These are phyloP conservation scores for Addax nasomaculatus DNA, from an alignment of 2,113 vertebrate genomes.

Conservation along the genomic window DNA sequence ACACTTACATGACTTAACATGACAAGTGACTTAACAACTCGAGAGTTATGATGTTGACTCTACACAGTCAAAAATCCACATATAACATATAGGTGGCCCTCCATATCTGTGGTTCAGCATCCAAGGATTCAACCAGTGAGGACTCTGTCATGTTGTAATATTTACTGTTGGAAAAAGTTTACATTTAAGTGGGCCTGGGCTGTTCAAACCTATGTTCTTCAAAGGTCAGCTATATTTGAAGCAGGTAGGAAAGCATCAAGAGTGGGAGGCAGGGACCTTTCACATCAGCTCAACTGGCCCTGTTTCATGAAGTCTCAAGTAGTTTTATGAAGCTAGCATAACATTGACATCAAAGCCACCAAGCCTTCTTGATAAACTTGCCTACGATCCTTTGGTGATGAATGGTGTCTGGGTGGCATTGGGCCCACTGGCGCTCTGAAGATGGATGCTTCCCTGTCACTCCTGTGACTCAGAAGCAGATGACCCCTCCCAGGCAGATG, in stretches of 20 bases:
- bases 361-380: neutral
- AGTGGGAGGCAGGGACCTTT: neutral
- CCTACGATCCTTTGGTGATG: rapidly evolving
- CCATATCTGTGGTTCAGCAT: neutral
- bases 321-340: neutral
- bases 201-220: neutral
- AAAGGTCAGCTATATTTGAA: neutral
- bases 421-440: neutral
- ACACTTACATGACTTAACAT: neutral
- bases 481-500: neutral
- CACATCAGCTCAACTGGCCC: neutral
- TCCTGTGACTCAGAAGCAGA: neutral
- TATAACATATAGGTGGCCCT: neutral
- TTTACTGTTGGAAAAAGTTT: neutral
- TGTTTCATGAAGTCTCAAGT: neutral
- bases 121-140: neutral
- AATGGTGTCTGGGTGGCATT: neutral
- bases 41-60: neutral
- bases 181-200: neutral
- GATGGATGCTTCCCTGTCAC: neutral
- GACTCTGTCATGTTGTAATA: neutral
- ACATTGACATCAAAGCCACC: neutral
- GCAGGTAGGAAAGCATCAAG: neutral
- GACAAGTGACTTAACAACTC: neutral
- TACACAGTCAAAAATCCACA: neutral